Evolutionary conservation across 2,888 invertebrate genomes (phyloP), one percentile per base, ranked within the genome.

Genomic region (Xiphydria camelus): DNA sequence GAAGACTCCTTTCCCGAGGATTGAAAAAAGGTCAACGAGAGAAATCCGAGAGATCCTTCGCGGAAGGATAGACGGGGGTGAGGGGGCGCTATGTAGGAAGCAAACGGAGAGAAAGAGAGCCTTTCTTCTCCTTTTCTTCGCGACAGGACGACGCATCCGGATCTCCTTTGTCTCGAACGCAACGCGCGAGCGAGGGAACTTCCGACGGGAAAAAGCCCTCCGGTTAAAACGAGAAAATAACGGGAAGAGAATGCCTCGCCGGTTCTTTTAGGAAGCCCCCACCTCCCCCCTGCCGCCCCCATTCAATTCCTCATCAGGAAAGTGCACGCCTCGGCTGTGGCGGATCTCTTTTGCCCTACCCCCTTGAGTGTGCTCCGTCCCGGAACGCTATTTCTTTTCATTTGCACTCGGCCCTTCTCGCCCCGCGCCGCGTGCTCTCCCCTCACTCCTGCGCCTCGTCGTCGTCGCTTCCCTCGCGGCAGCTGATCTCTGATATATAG

Each of bases 281-380:
- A 46, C 51, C 53, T n/a, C n/a, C n/a, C n/a, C n/a, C n/a, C n/a
- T n/a, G n/a, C n/a, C n/a, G n/a, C n/a, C 58, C 51, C 52, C 57
- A 55, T 62, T 66, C 54, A 61, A 66, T 66, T 59, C 57, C 57
- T 62, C 62, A 63, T 64, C 62, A 56, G 40, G 50, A 45, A 49
- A 59, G 62, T 62, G 60, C 61, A 51, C 52, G 46, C 39, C 47
- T 47, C 46, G 42, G 46, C 37, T n/a, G 10, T 41, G 19, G 18
- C 26, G 35, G 44, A 44, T 41, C 40, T 54, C 42, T 47, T 49
- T 34, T 52, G 49, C 41, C 48, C 47, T 44, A 39, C 35, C 37
- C 47, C 53, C 42, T 19, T 32, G 34, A 48, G 51, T 56, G 55
- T 53, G 42, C 47, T 58, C 51, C 36, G 29, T 29, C 48, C 47